Conservation (phyloP, 2,888 invertebrate species). For the Epinotia nisella region DNA sequence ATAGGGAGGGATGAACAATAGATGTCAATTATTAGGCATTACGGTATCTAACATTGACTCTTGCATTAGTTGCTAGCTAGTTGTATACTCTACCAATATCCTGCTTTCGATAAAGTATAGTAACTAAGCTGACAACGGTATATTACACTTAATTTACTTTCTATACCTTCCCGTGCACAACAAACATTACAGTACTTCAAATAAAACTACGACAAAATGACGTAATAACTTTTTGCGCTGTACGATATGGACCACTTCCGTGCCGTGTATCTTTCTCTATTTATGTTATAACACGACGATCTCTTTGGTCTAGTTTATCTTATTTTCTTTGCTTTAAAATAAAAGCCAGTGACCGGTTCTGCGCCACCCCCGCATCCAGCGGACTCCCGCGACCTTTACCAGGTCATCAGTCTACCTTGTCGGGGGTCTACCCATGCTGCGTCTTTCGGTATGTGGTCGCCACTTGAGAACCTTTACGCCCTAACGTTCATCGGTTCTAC, state of each 20-base stretch:
- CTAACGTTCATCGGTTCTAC: too few species aligned
- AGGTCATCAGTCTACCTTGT: too few species aligned
- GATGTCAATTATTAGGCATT: too few species aligned
- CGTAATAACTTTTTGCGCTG: conserved; percentile 30
- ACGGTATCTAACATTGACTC: too few species aligned
- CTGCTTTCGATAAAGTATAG: neutral
- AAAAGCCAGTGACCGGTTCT: neutral
- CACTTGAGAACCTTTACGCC: too few species aligned
- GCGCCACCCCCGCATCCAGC: too few species aligned
- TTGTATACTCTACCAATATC: neutral
- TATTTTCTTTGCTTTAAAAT: conserved; percentile 32
- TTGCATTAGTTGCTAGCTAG: too few species aligned
- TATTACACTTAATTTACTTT: conserved; percentile 18
- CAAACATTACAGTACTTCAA: conserved; percentile 27
- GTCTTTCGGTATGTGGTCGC: too few species aligned
- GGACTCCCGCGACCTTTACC: too few species aligned
- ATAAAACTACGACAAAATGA: conserved; percentile 37
- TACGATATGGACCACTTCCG: conserved; percentile 42
- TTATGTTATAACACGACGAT: conserved; percentile 34
- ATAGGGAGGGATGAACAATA: too few species aligned
- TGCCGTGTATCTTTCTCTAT: conserved; percentile 28
- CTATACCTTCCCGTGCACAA: conserved; percentile 17
- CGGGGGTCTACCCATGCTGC: too few species aligned
- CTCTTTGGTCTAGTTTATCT: conserved; percentile 29
- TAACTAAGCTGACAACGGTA: neutral